Base-by-base conservation (phyloP, 2,797 vertebrate genomes). In the Denticeps clupeoides region DNA sequence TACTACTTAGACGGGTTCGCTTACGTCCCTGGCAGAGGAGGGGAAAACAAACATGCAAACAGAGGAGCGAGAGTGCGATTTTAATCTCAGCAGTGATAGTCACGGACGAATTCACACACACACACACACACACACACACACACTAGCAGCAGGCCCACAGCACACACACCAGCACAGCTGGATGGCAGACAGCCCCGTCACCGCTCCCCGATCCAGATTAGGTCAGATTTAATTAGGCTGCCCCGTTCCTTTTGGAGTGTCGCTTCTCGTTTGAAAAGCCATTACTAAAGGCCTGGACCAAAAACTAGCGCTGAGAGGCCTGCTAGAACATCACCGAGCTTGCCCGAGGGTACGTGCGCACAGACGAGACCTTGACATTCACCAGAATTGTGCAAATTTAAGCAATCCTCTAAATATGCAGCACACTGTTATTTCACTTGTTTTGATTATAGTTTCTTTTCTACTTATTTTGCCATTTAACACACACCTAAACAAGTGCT, bases 191-290 rank as follows among this genome's bases (percentile, higher is more conserved):
- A 50, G 62, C 46, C 45, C 44, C 56, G 58, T 59, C 63, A 53
- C 26, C 49, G 52, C 56, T 49, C 60, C 42, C 60, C 65, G 63
- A 68, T 72, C 57, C 67, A 73, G 67, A 82, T 85, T 79, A 84
- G 81, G 74, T 83, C 79, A 79, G 77, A 78, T 80, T 82, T 78
- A 83, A 80, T 82, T 80, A 76, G 72, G 63, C 62, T 71, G 64
- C 59, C 65, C 59, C 50, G 67, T 66, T 72, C 64, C 29, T 62
- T 81, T 79, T 78, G 73, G 79, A 78, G 72, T 80, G 81, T 82
- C 74, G 18, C 68, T 74, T 76, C 69, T 72, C 58, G 63, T 82
- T 71, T 68, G 70, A 72, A 80, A 82, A 79, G 53, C 51, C 76
- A 81, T 80, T 77, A 74, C 64, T 75, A 76, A 77, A 72, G 51